Evolutionary conservation across 2,113 vertebrate species (phyloP).

Genomic region (Mixornis gularis): DNA sequence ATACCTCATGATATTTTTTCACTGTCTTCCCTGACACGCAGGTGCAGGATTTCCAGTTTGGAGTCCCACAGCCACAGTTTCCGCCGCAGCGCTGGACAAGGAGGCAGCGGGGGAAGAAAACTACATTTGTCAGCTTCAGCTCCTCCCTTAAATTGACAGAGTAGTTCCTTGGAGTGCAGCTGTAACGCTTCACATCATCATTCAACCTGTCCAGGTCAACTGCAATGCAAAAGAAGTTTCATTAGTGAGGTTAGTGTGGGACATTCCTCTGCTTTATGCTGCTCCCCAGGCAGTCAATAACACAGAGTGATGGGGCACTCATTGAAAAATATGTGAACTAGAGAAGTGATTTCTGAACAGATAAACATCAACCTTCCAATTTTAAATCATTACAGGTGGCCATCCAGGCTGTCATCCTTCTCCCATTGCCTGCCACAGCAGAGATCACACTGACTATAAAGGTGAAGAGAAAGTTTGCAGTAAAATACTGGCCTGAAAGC

Average conservation of each 20-base stretch:
- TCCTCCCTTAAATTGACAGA: constrained; percentile 92
- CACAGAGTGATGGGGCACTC: background rate
- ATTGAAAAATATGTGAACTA: background rate
- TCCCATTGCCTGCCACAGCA: background rate
- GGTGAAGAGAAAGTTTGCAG: background rate
- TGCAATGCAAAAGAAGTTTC: constrained; percentile 60
- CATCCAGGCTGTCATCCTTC: background rate
- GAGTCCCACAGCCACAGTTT: constrained; percentile 89
- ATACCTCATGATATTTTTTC: constrained; percentile 90
- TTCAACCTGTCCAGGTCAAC: constrained; percentile 91
- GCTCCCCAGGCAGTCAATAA: background rate
- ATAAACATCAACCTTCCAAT: background rate
- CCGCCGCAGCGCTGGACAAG: constrained; percentile 93
- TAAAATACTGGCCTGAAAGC: background rate
- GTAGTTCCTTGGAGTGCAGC: constrained; percentile 92
- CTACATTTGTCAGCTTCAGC: constrained; percentile 81
- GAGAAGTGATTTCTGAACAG: background rate
- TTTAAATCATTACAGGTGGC: background rate
- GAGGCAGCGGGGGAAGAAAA: constrained; percentile 95
- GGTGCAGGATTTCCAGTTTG: constrained; percentile 84
- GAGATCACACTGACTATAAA: background rate
- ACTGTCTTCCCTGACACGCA: constrained; percentile 84
- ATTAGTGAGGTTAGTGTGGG: background rate
- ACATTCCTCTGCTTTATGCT: background rate
- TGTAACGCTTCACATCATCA: constrained; percentile 93